These are phyloP conservation scores for Cydia pomonella DNA, from an alignment of 1,140 invertebrate species.

Conservation along the genomic window DNA sequence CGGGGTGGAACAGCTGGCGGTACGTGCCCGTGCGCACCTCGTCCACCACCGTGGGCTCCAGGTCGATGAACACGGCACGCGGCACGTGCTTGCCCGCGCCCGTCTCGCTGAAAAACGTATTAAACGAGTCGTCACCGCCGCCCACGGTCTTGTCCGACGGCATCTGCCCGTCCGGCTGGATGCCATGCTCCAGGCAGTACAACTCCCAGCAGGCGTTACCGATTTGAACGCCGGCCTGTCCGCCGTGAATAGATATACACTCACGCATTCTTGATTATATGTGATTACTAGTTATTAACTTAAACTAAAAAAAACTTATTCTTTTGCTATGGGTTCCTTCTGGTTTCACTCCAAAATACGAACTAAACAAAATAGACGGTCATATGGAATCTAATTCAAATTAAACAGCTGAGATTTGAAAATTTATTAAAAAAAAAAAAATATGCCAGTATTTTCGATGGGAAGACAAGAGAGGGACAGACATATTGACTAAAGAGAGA, in stretches of 20 bases:
- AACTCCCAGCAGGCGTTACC: conserved; percentile 93
- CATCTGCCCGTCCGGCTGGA: conserved; percentile 89
- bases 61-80: conserved; percentile 91
- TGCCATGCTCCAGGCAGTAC: conserved; percentile 95
- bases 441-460: conserved; percentile 18
- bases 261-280: conserved; percentile 75
- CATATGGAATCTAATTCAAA: conserved; percentile 30
- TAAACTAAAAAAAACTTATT: conserved; percentile 32
- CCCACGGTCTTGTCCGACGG: conserved; percentile 83
- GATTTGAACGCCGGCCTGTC: conserved; percentile 93
- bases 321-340: conserved; percentile 36
- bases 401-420: conserved; percentile 14
- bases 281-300: conserved; percentile 34
- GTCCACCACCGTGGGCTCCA: conserved; percentile 92
- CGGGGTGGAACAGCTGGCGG: conserved; percentile 90
- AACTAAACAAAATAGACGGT: conserved; percentile 35
- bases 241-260: conserved; percentile 87
- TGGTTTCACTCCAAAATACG: conserved; percentile 40
- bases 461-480: not conserved
- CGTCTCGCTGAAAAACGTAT: conserved; percentile 95
- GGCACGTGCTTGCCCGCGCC: conserved; percentile 93
- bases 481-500: not conserved
- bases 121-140: conserved; percentile 91
- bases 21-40: conserved; percentile 91
- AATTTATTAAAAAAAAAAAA: conserved; percentile 19